Conservation (phyloP, 2,113 vertebrate genomes). For the Speoplatyrhinus poulsoni region DNA sequence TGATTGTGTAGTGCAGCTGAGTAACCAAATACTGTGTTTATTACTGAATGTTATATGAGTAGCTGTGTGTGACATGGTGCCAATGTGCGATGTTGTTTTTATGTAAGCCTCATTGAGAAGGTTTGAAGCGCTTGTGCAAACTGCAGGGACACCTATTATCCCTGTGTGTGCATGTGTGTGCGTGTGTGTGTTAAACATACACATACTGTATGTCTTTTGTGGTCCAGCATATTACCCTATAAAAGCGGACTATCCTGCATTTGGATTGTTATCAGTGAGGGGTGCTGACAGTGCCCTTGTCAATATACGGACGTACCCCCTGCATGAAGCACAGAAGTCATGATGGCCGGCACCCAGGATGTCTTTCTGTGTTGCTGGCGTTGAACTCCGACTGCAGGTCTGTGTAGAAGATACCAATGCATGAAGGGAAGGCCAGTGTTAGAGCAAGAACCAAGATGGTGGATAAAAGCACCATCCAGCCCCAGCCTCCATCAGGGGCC, state of each 20-base stretch:
- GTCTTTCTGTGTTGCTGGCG: slow-evolving; percentile 82
- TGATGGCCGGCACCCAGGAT: slow-evolving; percentile 85
- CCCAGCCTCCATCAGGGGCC: slow-evolving; percentile 76
- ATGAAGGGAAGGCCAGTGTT: slow-evolving; percentile 80
- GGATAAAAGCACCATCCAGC: slow-evolving; percentile 82
- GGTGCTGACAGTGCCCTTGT: background rate
- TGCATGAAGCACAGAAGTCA: slow-evolving; percentile 77
- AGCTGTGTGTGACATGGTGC: background rate
- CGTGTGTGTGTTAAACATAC: background rate
- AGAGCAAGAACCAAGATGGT: slow-evolving; percentile 77
- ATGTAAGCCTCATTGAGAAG: background rate
- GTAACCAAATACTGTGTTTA: background rate
- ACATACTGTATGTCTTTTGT: too few relatives aligned
- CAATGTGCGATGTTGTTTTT: background rate
- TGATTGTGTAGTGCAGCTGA: background rate
- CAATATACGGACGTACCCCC: slow-evolving; percentile 74
- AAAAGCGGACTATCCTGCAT: background rate
- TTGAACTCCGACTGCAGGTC: slow-evolving; percentile 82
- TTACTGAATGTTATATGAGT: background rate
- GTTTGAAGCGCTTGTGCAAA: background rate
- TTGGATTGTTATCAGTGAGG: background rate
- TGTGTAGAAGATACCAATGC: slow-evolving; percentile 82
- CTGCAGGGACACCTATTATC: too few relatives aligned
- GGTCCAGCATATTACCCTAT: background rate
- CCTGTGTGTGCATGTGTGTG: background rate